phyloP scores from a whole-genome alignment of 2,113 vertebrate species.

The Scomber colias region DNA sequence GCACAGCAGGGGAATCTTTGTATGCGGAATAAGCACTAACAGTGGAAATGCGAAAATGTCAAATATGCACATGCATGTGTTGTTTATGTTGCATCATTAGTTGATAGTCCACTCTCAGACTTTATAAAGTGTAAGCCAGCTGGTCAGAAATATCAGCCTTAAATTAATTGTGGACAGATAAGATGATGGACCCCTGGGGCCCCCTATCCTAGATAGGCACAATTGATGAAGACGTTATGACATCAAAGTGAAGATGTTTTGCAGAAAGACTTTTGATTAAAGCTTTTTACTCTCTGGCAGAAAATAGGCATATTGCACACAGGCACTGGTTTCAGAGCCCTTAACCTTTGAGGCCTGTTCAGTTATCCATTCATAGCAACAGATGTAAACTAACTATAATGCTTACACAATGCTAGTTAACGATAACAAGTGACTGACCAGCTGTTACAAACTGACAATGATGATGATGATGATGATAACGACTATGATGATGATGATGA shows the following conservation, averaged over 20 bases:
- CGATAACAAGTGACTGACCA: not conserved
- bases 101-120: not conserved
- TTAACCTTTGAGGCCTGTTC: not conserved
- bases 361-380: not conserved
- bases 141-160: not conserved
- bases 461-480: not conserved
- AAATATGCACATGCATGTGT: not conserved
- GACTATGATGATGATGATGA: too few relatives aligned
- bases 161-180: too few relatives aligned
- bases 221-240: not conserved
- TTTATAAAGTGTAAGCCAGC: not conserved
- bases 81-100: not conserved
- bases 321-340: too few relatives aligned
- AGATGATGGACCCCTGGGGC: not conserved
- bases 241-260: not conserved
- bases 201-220: too few relatives aligned
- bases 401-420: not conserved
- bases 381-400: not conserved
- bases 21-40: too few relatives aligned
- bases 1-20: constrained; percentile 32
- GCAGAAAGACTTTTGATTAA: not conserved
- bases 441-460: not conserved
- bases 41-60: not conserved
- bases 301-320: not conserved
- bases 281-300: not conserved